Percentiles rank a stretch among this genome's conserved stretches.
These are phyloP conservation scores for Sialis fuliginosa DNA, from an alignment of 2,888 invertebrate genomes.

Conservation along the genomic window DNA sequence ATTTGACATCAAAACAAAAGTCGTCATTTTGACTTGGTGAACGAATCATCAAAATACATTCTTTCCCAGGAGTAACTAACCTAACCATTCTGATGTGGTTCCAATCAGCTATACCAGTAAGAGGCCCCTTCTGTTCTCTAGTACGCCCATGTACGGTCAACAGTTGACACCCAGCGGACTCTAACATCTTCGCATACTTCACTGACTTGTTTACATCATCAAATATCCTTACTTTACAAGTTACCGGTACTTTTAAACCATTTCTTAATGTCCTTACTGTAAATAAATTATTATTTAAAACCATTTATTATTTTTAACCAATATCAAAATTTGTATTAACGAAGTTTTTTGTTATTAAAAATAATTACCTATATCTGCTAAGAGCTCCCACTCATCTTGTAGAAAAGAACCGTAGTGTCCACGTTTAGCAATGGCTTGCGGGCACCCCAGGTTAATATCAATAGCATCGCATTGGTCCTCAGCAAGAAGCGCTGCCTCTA, in stretches of 20 bases:
- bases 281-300: conserved; percentile 17
- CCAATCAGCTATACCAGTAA: conserved; percentile 93
- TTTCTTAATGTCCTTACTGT: conserved; percentile 50
- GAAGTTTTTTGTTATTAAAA: background rate
- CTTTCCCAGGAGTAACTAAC: conserved; percentile 26
- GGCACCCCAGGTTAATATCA: conserved; percentile 95
- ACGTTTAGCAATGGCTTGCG: conserved; percentile 90
- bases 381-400: conserved; percentile 86
- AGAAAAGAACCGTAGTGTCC: conserved; percentile 94
- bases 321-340: too few species aligned
- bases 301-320: background rate
- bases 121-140: conserved; percentile 87
- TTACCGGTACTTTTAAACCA: conserved; percentile 72
- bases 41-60: too few species aligned
- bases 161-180: conserved; percentile 78
- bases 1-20: background rate
- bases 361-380: conserved; percentile 58
- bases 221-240: conserved; percentile 91
- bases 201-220: conserved; percentile 71
- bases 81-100: conserved; percentile 78
- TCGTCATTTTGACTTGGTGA: background rate
- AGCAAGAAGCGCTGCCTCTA: conserved; percentile 74
- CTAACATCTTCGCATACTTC: conserved; percentile 84
- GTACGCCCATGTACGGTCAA: conserved; percentile 93
- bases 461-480: conserved; percentile 84